These are phyloP conservation scores for Phycodurus eques DNA, from an alignment of 2,113 vertebrate genomes.

Conservation along the genomic window DNA sequence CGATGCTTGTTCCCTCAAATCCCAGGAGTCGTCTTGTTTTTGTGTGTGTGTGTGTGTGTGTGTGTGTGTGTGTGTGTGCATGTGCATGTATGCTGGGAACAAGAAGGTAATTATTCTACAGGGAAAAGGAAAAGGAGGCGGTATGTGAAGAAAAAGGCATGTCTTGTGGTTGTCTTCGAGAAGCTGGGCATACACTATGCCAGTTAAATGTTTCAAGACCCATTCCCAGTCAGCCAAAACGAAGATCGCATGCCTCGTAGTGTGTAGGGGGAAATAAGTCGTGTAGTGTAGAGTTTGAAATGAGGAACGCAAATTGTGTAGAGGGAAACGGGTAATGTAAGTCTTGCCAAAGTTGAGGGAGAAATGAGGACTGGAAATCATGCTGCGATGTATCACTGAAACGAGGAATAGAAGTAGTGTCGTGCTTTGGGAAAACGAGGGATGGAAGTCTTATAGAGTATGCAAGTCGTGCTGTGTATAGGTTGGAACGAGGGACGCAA, in stretches of 20 bases:
- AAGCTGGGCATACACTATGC: background rate
- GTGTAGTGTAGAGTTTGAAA: too few relatives aligned
- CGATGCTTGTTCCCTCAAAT: conserved; percentile 27
- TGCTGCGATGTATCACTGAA: background rate
- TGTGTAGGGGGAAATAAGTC: background rate
- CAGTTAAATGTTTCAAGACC: background rate
- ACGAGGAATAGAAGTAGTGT: background rate
- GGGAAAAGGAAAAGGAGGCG: conserved; percentile 11
- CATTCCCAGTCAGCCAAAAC: background rate
- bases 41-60: background rate
- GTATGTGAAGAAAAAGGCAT: background rate
- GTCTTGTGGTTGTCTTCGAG: conserved; percentile 6
- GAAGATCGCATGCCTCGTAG: background rate
- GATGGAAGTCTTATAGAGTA: too few relatives aligned
- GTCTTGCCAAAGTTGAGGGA: too few relatives aligned
- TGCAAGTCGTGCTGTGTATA: too few relatives aligned
- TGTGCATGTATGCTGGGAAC: background rate
- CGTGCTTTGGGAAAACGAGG: too few relatives aligned
- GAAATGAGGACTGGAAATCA: background rate
- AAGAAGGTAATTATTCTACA: conserved; percentile 47
- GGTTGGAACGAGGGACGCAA: too few relatives aligned
- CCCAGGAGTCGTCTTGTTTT: conserved; percentile 53
- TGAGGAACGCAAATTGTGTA: too few relatives aligned
- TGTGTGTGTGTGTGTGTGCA: background rate
- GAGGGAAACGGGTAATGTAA: too few relatives aligned